phyloP scores from a whole-genome alignment of 2,113 vertebrate species.

The Dipodomys ordii region DNA sequence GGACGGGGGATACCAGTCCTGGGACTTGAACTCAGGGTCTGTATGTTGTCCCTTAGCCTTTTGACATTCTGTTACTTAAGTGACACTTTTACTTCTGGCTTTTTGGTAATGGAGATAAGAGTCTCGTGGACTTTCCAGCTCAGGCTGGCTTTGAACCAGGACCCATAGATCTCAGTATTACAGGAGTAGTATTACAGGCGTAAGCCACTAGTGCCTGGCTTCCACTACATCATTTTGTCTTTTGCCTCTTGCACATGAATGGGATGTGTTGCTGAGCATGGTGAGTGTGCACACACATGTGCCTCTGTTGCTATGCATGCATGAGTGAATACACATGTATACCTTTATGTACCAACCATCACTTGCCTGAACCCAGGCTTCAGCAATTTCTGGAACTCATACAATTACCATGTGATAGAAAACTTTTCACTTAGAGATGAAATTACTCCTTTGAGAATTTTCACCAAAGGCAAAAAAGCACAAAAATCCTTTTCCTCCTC shows the following conservation, averaged over 20 bases:
- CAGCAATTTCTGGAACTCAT: neutral
- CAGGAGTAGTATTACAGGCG: no score
- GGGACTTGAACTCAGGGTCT: no score
- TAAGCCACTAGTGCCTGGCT: no score
- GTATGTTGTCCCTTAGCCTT: no score
- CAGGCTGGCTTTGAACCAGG: no score
- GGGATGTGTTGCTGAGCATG: neutral
- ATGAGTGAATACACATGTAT: accelerated
- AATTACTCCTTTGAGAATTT: constrained; percentile 73
- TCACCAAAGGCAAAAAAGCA: constrained; percentile 75
- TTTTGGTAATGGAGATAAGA: no score
- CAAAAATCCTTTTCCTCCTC: constrained; percentile 70
- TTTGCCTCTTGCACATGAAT: neutral
- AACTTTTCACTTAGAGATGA: constrained; percentile 75
- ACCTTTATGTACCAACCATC: neutral
- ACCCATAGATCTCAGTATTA: no score
- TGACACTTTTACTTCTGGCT: no score
- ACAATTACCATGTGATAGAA: constrained; percentile 54
- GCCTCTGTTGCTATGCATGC: accelerated
- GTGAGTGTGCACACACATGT: no score
- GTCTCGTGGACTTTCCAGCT: no score
- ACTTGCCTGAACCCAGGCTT: neutral
- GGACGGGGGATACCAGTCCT: no score
- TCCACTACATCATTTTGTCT: neutral
- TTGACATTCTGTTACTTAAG: no score